These are phyloP conservation scores for Sterrhoptilus dennistouni DNA, from an alignment of 2,113 vertebrate species.

Conservation along the genomic window DNA sequence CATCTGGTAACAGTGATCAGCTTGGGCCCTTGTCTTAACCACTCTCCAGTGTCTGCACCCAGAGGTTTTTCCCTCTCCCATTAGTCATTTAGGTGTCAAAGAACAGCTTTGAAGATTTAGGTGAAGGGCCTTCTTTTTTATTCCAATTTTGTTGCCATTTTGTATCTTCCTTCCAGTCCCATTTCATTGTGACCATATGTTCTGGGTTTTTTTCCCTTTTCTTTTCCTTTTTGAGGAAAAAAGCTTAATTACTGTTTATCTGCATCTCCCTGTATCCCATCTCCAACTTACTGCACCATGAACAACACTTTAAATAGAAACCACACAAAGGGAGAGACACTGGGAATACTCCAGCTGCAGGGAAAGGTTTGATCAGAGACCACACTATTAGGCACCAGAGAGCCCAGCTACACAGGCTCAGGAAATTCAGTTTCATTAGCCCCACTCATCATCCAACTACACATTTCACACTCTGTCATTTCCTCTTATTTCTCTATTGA, in stretches of 20 bases:
- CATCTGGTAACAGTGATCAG: fast-evolving
- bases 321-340: neutral
- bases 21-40: neutral
- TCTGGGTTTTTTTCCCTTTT: no score
- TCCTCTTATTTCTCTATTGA: neutral
- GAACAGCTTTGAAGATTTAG: neutral
- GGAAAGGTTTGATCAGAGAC: neutral
- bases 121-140: neutral
- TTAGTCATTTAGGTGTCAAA: neutral
- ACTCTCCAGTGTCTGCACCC: neutral
- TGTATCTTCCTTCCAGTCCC: neutral
- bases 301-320: neutral
- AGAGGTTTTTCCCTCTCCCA: neutral
- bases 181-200: neutral
- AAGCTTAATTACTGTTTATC: neutral
- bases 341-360: neutral
- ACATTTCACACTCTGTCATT: neutral
- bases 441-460: neutral
- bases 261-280: neutral
- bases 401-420: neutral
- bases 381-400: neutral
- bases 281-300: neutral
- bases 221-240: neutral
- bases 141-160: neutral
- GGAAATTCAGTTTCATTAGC: neutral